Percentiles rank a stretch among this genome's conserved stretches.
Conservation (phyloP, 2,113 vertebrate species). For the Lampris incognitus region DNA sequence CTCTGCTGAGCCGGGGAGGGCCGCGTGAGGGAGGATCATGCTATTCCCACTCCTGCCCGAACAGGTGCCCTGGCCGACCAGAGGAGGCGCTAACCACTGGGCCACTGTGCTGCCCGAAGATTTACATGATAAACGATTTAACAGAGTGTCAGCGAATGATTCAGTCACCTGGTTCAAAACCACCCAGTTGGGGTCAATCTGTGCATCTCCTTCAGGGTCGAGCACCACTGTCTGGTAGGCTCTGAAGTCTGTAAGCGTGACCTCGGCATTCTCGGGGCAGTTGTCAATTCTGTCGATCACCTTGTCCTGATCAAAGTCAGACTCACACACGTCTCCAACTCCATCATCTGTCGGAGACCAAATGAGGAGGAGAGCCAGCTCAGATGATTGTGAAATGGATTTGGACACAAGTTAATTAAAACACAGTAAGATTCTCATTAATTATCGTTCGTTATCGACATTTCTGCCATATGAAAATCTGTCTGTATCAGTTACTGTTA, state of each 20-base stretch:
- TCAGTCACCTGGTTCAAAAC: slow-evolving; percentile 92
- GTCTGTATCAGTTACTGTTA: too few relatives aligned
- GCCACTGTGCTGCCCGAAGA: too few relatives aligned
- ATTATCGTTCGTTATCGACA: not conserved
- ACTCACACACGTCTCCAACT: slow-evolving; percentile 93
- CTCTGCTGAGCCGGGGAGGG: too few relatives aligned
- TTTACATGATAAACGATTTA: not conserved
- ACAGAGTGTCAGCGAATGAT: not conserved
- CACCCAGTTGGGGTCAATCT: slow-evolving; percentile 99
- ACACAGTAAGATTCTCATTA: not conserved
- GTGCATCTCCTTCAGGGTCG: slow-evolving; percentile 97
- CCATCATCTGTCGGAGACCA: slow-evolving; percentile 85
- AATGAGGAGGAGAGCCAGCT: not conserved
- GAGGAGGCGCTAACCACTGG: too few relatives aligned
- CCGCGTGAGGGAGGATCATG: too few relatives aligned
- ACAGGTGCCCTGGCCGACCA: too few relatives aligned
- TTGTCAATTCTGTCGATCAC: slow-evolving; percentile 96
- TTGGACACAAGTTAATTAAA: not conserved
- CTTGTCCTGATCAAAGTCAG: slow-evolving; percentile 96
- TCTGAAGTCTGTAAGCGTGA: slow-evolving; percentile 97
- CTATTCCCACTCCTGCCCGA: too few relatives aligned
- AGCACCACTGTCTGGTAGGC: slow-evolving; percentile 98
- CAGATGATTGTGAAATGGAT: not conserved
- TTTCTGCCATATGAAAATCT: not conserved
- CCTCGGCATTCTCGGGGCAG: slow-evolving; percentile 96